Base-by-base conservation (phyloP, 2,888 invertebrate genomes). In the Meandrusa payeni region DNA sequence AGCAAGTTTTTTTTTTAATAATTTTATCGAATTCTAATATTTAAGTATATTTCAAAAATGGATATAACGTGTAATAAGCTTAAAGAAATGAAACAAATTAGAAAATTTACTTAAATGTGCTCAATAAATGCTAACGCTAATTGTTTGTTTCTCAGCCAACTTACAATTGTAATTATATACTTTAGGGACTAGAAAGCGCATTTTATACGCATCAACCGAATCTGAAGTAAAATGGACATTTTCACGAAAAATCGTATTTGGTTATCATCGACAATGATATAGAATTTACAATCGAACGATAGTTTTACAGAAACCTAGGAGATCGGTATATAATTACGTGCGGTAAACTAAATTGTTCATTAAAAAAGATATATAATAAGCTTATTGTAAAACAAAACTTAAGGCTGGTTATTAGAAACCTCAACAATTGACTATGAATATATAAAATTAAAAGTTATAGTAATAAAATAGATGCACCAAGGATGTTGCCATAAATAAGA, bases 371-470 rank as follows among this genome's bases (percentile, higher is more conserved):
- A n/a, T n/a, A n/a, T n/a, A 15, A 3, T 15, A 15, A 4, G 15
- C 15, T 15, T 15, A 4, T 23, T 23, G 12, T 11, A 26, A 9
- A 27, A 33, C 2, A 2, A 37, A 37, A 39, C 39, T 23, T 27
- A 43, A 41, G 46, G 38, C 36, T 17, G 41, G 12, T 28, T 46
- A 12, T 42, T 56, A 61, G 59, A 58, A 60, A 61, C 61, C 61
- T 45, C 61, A 52, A 55, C 56, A 66, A 67, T 69, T 68, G 65
- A 69, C 69, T 39, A 20, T 27, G 13, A 13, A 41, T 26, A 5
- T 7, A 13, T 5, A 33, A 26, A 17, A 15, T n/a, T 36, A 15
- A 11, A 6, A 29, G 9, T 31, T 2, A 7, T 10, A 34, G 5
- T n/a, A 27, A 55, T 50, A 13, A 34, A 27, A 41, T 26, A 22